These are phyloP conservation scores for Leuctra nigra DNA, from an alignment of 2,888 invertebrate genomes.

Conservation along the genomic window DNA sequence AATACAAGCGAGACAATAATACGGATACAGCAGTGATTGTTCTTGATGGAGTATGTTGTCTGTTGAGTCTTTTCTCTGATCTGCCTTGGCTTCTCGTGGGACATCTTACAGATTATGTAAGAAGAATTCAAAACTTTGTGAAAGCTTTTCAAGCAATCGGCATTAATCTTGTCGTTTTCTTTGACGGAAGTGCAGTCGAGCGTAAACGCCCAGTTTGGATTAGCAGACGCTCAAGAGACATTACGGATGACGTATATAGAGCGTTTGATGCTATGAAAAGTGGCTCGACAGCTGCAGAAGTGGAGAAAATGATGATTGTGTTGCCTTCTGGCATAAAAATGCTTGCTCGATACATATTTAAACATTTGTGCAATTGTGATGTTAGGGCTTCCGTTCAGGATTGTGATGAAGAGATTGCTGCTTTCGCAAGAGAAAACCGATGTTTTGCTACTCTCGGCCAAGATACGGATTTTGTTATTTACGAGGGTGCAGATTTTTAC, in stretches of 20 bases:
- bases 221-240: slow-evolving; percentile 31
- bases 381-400: slow-evolving; percentile 34
- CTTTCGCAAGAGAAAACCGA: slow-evolving; percentile 33
- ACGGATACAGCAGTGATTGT: slow-evolving; percentile 33
- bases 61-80: slow-evolving; percentile 31
- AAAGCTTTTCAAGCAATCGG: slow-evolving; percentile 32
- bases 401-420: slow-evolving; percentile 36
- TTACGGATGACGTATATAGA: slow-evolving; percentile 30
- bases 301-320: slow-evolving; percentile 31
- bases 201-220: slow-evolving; percentile 35
- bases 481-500: slow-evolving; percentile 34
- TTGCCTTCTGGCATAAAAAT: slow-evolving; percentile 34
- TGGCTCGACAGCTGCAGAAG: slow-evolving; percentile 21
- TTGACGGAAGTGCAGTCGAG: slow-evolving; percentile 35
- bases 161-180: slow-evolving; percentile 34
- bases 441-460: slow-evolving; percentile 36
- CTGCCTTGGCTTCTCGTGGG: slow-evolving; percentile 35
- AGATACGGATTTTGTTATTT: slow-evolving; percentile 36
- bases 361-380: slow-evolving; percentile 32
- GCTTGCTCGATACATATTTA: slow-evolving; percentile 32
- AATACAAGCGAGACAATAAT: slow-evolving; percentile 28
- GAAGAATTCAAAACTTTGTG: slow-evolving; percentile 32
- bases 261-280: slow-evolving; percentile 30
- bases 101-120: slow-evolving; percentile 34
- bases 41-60: slow-evolving; percentile 35